Evolutionary conservation across 2,797 vertebrate species (phyloP).

Genomic region (Linurgus olivaceus): DNA sequence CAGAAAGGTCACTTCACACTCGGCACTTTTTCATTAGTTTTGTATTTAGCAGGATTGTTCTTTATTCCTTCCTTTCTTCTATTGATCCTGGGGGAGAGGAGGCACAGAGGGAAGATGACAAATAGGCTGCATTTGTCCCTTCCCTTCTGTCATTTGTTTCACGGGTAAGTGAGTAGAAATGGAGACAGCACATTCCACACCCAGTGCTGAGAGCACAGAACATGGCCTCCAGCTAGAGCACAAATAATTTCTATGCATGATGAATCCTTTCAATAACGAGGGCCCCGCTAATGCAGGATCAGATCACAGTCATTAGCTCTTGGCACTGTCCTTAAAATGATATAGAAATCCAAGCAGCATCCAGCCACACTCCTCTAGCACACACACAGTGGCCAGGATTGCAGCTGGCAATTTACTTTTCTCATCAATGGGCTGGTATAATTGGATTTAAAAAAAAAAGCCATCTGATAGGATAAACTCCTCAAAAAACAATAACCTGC

Average conservation of each 20-base stretch:
- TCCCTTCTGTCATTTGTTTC: constrained; percentile 62
- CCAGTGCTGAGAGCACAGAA: background rate
- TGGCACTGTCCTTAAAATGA: background rate
- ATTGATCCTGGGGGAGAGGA: constrained; percentile 1
- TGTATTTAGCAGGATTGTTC: background rate
- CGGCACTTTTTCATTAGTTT: background rate
- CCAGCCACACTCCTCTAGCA: background rate
- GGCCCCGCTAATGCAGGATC: constrained; percentile 54
- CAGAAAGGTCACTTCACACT: background rate
- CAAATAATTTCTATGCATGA: constrained; percentile 67
- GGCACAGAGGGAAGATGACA: constrained; percentile 7
- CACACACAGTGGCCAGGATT: background rate
- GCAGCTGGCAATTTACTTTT: background rate
- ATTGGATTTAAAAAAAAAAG: background rate
- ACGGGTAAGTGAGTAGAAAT: constrained; percentile 66
- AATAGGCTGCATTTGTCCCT: constrained; percentile 24
- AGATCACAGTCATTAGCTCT: constrained; percentile 50
- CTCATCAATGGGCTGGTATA: background rate
- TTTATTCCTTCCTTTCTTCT: constrained; percentile 12
- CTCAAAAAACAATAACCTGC: background rate
- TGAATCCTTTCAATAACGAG: constrained; percentile 74
- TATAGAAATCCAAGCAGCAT: background rate
- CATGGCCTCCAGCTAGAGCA: constrained; percentile 66
- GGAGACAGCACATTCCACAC: constrained; percentile 14
- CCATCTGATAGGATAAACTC: background rate